phyloP scores from a whole-genome alignment of 1,140 invertebrate genomes.

The Artemia franciscana region DNA sequence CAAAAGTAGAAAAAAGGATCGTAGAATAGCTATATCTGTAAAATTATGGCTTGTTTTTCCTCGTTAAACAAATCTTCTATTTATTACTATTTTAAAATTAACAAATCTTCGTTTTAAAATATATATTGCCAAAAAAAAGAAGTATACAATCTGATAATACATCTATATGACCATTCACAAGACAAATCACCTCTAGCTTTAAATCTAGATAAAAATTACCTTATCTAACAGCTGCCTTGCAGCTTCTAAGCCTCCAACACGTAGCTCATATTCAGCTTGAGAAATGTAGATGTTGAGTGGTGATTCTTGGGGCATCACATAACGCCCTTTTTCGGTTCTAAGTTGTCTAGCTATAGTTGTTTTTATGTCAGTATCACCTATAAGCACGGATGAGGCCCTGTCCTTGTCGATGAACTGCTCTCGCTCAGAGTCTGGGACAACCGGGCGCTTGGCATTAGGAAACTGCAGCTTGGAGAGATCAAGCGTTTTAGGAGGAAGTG shows the following conservation, averaged over 20 bases:
- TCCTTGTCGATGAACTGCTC: constrained; percentile 75
- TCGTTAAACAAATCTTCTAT: too few relatives aligned
- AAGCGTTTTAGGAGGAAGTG: background rate
- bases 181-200: too few relatives aligned
- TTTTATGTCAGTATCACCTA: constrained; percentile 59
- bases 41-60: too few relatives aligned
- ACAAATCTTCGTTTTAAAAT: too few relatives aligned
- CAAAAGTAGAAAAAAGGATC: too few relatives aligned
- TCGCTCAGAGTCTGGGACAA: background rate
- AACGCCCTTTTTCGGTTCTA: constrained; percentile 8
- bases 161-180: too few relatives aligned
- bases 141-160: too few relatives aligned
- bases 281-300: constrained; percentile 8
- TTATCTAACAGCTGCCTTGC: constrained; percentile 6
- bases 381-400: constrained; percentile 58
- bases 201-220: too few relatives aligned
- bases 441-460: background rate
- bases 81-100: too few relatives aligned
- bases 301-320: constrained; percentile 9
- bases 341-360: constrained; percentile 11
- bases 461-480: background rate
- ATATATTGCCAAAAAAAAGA: too few relatives aligned
- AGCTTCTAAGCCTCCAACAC: constrained; percentile 7
- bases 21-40: too few relatives aligned
- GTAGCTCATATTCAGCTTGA: constrained; percentile 9